Base-by-base conservation (phyloP, 2,113 vertebrate genomes). In the Pterocles orientalis region DNA sequence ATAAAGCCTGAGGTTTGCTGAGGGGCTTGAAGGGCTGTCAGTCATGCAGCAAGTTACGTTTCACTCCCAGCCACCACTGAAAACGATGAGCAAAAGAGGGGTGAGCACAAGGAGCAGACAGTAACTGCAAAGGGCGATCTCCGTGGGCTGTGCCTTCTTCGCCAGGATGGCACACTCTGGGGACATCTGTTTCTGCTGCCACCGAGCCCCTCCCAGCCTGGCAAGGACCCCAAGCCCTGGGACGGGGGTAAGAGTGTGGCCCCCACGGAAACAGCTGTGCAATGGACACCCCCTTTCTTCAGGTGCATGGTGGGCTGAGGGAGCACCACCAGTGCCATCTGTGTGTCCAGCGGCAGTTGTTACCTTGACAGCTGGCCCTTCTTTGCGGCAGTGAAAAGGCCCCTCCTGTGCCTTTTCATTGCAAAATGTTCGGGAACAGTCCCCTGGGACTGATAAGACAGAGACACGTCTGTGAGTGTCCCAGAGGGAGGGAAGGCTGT, bases 21-120 rank as follows among this genome's bases (percentile, higher is more conserved):
- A 97, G 96, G 96, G 96, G 92, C 82, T 96, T 95, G 97, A 98
- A 98, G 97, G 97, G 91, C 96, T 97, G 97, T 98, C 98, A 98
- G 96, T 98, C 97, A 98, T 66, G 92, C 97, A 96, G 83, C 95
- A 97, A 97, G 97, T 91, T 98, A 92, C 60, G 50, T 97, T 98
- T 98, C 96, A 90, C 93, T 98, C 95, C 96, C 41, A 66, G 93
- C 60, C 92, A 76, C 97, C 93, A 73, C 89, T 6, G 48, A 96
- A 96, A 95, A 29, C 3, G 5, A 97, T 86, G 95, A 96, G 92
- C 81, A 90, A 72, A 79, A 89, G 82, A 91, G 48, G 77, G 86
- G 90, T 57, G 86, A 96, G 94, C 97, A 90, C 66, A 84, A 85
- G 58, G 88, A 87, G 43, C 82, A 88, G 93, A 94, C 89, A 89